Conservation (phyloP, 2,888 invertebrate genomes). For the Apotomis betuletana region DNA sequence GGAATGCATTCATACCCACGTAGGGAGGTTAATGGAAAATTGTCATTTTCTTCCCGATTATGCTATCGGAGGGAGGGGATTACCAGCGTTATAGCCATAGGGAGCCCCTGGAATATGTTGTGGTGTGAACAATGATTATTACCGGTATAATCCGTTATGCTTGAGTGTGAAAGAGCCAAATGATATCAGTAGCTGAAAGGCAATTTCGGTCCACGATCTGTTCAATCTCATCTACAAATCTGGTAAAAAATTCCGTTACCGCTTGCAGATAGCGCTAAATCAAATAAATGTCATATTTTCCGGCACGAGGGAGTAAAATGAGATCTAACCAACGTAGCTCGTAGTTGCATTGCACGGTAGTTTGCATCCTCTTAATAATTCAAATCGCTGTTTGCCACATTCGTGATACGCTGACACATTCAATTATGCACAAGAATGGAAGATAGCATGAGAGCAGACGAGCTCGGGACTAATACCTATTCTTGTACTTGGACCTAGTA, state of each 20-base stretch:
- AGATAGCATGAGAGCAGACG: background rate
- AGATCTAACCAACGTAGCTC: background rate
- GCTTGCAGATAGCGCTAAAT: background rate
- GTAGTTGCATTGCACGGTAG: background rate
- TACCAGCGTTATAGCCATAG: slow-evolving; percentile 15
- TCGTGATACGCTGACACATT: background rate
- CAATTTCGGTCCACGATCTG: too few species aligned
- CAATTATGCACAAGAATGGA: background rate
- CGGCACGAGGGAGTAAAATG: background rate
- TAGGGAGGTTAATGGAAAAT: slow-evolving; percentile 19
- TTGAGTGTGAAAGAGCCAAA: too few species aligned
- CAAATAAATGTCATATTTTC: background rate
- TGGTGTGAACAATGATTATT: background rate
- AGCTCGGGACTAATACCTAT: background rate
- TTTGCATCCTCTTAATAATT: background rate
- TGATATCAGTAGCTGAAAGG: too few species aligned
- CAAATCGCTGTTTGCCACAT: background rate
- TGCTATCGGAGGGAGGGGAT: slow-evolving; percentile 5
- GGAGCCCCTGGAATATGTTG: background rate
- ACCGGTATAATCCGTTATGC: background rate
- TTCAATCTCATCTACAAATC: background rate
- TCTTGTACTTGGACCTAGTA: background rate
- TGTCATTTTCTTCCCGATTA: slow-evolving; percentile 19
- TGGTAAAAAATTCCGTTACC: background rate
- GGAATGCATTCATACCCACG: slow-evolving; percentile 7